Conservation (phyloP, 2,113 vertebrate genomes). For the Alexandromys fortis region DNA sequence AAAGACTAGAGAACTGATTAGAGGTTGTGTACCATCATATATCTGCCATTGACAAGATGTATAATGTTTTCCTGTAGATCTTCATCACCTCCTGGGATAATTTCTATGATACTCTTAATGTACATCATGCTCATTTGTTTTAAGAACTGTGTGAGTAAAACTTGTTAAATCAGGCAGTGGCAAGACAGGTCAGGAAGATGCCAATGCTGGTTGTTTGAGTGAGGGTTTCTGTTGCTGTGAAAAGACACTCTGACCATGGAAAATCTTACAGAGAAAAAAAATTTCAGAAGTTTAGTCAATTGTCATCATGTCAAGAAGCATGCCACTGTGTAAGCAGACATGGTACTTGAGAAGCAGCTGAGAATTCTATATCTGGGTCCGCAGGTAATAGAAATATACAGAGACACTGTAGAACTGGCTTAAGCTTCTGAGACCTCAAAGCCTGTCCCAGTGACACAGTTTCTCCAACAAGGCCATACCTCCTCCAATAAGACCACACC, state of each 20-base stretch:
- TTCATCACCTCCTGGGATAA: background rate
- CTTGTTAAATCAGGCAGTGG: background rate
- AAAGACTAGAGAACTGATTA: accelerated
- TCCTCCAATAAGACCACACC: background rate
- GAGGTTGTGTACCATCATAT: accelerated
- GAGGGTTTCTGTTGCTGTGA: background rate
- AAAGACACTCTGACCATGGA: background rate
- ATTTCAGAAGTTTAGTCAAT: background rate
- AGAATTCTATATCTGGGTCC: background rate
- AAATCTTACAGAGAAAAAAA: background rate
- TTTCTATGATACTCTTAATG: background rate
- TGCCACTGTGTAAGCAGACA: background rate
- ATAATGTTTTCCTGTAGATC: background rate
- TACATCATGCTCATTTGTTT: background rate
- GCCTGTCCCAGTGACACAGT: background rate
- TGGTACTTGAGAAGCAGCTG: background rate
- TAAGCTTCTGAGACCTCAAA: background rate
- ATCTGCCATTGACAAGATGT: background rate
- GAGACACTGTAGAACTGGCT: background rate
- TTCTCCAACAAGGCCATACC: background rate
- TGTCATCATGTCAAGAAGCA: background rate
- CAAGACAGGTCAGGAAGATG: constrained; percentile 86
- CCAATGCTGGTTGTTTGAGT: constrained; percentile 87
- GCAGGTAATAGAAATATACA: background rate
- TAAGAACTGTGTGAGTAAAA: background rate